Percentiles rank a stretch among this genome's conserved stretches.
phyloP scores from a whole-genome alignment of 2,888 invertebrate species.

The Rhyacophila evoluta region DNA sequence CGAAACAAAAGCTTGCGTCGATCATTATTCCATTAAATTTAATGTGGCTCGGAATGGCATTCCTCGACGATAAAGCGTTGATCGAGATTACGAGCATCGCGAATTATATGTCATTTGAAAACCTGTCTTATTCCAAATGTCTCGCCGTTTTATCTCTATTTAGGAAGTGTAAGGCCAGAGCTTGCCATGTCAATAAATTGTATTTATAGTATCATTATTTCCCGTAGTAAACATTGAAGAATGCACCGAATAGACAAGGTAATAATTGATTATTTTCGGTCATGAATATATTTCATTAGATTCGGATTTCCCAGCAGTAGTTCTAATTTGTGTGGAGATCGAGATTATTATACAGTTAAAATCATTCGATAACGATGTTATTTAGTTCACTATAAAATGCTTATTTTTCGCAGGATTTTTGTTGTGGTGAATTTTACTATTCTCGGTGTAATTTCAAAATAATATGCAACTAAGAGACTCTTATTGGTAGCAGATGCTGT shows the following conservation, averaged over 20 bases:
- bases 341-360: too few relatives aligned
- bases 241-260: not conserved
- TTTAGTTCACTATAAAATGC: too few relatives aligned
- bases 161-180: not conserved
- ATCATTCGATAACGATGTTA: too few relatives aligned
- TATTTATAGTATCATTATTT: not conserved
- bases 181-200: not conserved
- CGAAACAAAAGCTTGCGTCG: conserved; percentile 16
- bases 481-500: too few relatives aligned
- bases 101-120: not conserved
- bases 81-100: not conserved
- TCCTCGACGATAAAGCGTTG: not conserved
- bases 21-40: not conserved
- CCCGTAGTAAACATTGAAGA: not conserved
- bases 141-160: not conserved
- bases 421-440: too few relatives aligned
- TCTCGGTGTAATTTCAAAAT: too few relatives aligned
- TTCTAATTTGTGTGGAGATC: not conserved
- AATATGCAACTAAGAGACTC: too few relatives aligned
- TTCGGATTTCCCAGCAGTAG: not conserved
- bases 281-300: not conserved
- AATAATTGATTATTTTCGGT: not conserved
- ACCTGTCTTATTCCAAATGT: not conserved
- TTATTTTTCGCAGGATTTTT: too few relatives aligned
- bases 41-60: not conserved